Evolutionary conservation across 2,113 vertebrate genomes (phyloP).

Genomic region (Halcyon malimbica): DNA sequence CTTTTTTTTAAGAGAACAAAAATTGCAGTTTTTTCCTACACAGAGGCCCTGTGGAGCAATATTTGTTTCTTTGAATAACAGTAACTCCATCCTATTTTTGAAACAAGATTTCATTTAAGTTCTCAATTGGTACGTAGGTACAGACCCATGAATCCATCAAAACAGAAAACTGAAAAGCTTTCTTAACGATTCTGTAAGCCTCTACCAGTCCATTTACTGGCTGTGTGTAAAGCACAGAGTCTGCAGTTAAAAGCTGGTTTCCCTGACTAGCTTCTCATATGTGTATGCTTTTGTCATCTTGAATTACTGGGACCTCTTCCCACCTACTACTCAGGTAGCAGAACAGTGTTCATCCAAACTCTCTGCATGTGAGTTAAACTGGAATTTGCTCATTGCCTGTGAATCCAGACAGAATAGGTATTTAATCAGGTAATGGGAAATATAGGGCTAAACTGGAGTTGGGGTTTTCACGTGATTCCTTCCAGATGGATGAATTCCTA

Average conservation of each 20-base stretch:
- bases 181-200: neutral
- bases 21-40: neutral
- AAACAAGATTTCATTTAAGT: neutral
- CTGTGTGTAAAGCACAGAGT: neutral
- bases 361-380: neutral
- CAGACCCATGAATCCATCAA: neutral
- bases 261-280: neutral
- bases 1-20: neutral
- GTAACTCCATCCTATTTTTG: neutral
- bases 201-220: neutral
- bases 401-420: neutral
- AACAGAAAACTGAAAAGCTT: neutral
- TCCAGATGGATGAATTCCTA: neutral
- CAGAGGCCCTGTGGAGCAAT: neutral
- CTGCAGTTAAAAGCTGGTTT: neutral
- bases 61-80: neutral
- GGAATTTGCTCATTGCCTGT: neutral
- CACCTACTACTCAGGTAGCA: neutral
- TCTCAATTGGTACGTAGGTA: neutral
- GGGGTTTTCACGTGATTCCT: neutral
- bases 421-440: neutral
- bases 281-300: neutral
- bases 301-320: neutral
- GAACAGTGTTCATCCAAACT: neutral
- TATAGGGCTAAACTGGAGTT: neutral